Base-by-base conservation (phyloP, 1,140 invertebrate genomes). In the Drosophila arawakana region DNA sequence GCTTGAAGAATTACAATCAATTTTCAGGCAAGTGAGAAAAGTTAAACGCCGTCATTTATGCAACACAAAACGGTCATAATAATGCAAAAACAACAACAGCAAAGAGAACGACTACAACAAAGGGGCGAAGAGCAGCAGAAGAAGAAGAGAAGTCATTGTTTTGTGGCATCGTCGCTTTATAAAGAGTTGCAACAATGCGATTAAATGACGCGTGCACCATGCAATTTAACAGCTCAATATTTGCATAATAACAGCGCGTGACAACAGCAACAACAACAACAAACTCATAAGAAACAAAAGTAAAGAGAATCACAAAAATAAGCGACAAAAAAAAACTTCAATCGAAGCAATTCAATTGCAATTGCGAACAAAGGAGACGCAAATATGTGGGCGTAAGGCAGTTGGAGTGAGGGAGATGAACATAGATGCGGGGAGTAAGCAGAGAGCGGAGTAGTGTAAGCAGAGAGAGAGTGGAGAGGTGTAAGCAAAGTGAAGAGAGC, bases 161-260 rank as follows among this genome's bases (percentile, higher is more conserved):
- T 65, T 58, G 52, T 10, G 54, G 30, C 58, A 62, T 54, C 67
- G 58, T 65, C 44, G 21, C 37, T 47, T 52, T 57, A 84, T 73
- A 75, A 76, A 86, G 76, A 79, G 49, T 59, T 72, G 50, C 78
- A 79, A 70, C 72, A 70, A 74, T 74, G 72, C 72, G 76, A 78
- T 84, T 84, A 89, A 90, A 81, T 90, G 83, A 81, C 81, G 85
- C 85, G 78, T 74, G 75, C 81, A 73, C 77, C 78, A 69, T 71
- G 69, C 78, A 89, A 85, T 89, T 89, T 89, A 90, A 81, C 85
- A 81, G 78, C 81, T 58, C 68, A 75, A 89, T 90, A 89, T 89
- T 89, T 90, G 84, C 84, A 89, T 89, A 89, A 89, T 90, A 89
- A 83, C 85, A 89, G 84, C 75, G 85, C 85, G 75, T 84, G 84